phyloP scores from a whole-genome alignment of 1,140 invertebrate genomes.

The Glossosoma conforme region DNA sequence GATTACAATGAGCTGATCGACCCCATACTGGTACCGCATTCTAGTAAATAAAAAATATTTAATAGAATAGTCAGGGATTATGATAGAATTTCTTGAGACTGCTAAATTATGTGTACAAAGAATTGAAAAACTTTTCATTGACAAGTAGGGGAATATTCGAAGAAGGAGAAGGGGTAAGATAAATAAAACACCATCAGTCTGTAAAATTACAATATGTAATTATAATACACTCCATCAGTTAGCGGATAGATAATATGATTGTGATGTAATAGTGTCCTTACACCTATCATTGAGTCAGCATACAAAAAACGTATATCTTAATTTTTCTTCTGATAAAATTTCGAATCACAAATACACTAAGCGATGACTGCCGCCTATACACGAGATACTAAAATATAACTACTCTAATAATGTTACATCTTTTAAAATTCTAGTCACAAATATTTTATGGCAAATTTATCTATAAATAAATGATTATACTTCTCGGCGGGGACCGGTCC shows the following conservation, averaged over 20 bases:
- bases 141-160: no score
- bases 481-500: slow-evolving; percentile 15
- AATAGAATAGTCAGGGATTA: no score
- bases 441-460: slow-evolving; percentile 22
- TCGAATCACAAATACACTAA: slow-evolving; percentile 24
- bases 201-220: slow-evolving; percentile 24
- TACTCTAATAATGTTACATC: slow-evolving; percentile 21
- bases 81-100: no score
- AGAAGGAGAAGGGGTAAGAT: not conserved
- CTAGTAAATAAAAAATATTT: no score
- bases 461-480: slow-evolving; percentile 21
- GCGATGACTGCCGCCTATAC: slow-evolving; percentile 21
- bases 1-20: no score
- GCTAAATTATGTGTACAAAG: no score
- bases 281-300: slow-evolving; percentile 18
- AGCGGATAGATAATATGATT: slow-evolving; percentile 9
- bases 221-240: slow-evolving; percentile 22
- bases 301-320: slow-evolving; percentile 19
- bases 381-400: slow-evolving; percentile 22
- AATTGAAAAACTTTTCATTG: no score
- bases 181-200: slow-evolving; percentile 6
- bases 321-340: slow-evolving; percentile 13
- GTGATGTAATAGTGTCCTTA: slow-evolving; percentile 19
- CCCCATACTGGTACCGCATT: no score
- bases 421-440: slow-evolving; percentile 24